These are phyloP conservation scores for Neocrepidodera transversa DNA, from an alignment of 2,888 invertebrate genomes.

Conservation along the genomic window DNA sequence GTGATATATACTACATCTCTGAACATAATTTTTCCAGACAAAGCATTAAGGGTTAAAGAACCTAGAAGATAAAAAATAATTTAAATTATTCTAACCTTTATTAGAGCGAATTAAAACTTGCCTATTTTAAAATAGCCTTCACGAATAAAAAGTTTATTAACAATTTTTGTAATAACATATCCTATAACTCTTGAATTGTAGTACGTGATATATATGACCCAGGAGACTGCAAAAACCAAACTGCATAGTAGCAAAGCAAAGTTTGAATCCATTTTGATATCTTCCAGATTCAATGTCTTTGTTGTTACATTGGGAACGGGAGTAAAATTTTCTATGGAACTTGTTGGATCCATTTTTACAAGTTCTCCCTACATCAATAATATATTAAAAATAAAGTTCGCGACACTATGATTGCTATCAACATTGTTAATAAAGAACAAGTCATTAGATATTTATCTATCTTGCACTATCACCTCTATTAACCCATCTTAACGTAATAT, in stretches of 20 bases:
- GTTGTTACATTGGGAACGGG: constrained; percentile 44
- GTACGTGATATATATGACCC: constrained; percentile 94
- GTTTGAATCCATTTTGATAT: constrained; percentile 80
- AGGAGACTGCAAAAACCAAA: constrained; percentile 81
- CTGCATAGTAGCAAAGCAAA: constrained; percentile 80
- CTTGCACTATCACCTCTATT: neutral
- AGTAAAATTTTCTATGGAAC: constrained; percentile 45
- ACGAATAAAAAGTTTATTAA: constrained; percentile 85
- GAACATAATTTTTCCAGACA: constrained; percentile 99
- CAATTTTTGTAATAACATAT: constrained; percentile 85
- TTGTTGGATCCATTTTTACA: constrained; percentile 34
- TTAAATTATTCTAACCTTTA: too few relatives aligned
- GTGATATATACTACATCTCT: constrained; percentile 93
- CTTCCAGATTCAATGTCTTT: constrained; percentile 61
- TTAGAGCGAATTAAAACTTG: too few relatives aligned
- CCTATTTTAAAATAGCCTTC: constrained; percentile 91
- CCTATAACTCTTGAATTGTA: constrained; percentile 94
- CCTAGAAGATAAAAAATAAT: constrained; percentile 68
- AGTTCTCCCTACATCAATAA: neutral
- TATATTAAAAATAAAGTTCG: neutral
- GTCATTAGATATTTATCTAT: too few relatives aligned
- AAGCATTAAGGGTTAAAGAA: constrained; percentile 92
- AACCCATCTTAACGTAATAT: constrained; percentile 11
- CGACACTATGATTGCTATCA: constrained; percentile 6
- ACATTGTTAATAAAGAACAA: too few relatives aligned